phyloP scores from a whole-genome alignment of 1,140 invertebrate genomes.

The Scaptodrosophila lebanonensis region DNA sequence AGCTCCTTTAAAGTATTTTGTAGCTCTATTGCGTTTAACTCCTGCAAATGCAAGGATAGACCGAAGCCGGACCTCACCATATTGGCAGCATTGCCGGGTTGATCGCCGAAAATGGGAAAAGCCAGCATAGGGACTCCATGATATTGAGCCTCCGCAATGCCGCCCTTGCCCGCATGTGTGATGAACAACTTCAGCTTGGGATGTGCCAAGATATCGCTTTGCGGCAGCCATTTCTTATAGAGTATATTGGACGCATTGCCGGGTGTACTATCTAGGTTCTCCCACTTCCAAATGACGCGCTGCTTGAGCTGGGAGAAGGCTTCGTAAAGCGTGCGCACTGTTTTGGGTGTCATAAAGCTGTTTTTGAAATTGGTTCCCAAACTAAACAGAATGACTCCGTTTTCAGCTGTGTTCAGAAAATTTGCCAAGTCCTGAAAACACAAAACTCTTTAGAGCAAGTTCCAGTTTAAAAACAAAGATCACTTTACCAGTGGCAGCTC shows the following conservation, averaged over 20 bases:
- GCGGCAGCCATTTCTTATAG: slow-evolving; percentile 79
- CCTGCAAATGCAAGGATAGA: slow-evolving; percentile 43
- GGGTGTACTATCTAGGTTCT: slow-evolving; percentile 44
- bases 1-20: slow-evolving; percentile 28
- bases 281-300: slow-evolving; percentile 79
- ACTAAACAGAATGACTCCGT: slow-evolving; percentile 81
- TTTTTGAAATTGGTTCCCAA: slow-evolving; percentile 78
- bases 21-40: slow-evolving; percentile 11
- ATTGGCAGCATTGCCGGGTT: slow-evolving; percentile 28
- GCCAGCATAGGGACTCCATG: slow-evolving; percentile 78
- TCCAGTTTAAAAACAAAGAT: no score
- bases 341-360: slow-evolving; percentile 63
- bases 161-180: slow-evolving; percentile 79
- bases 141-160: slow-evolving; percentile 78
- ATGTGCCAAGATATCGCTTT: slow-evolving; percentile 78
- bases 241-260: slow-evolving; percentile 79
- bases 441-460: no score
- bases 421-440: no score
- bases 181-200: slow-evolving; percentile 78
- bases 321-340: slow-evolving; percentile 68
- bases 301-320: slow-evolving; percentile 77
- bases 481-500: slow-evolving; percentile 55
- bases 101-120: slow-evolving; percentile 75
- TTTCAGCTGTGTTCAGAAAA: slow-evolving; percentile 76
- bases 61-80: slow-evolving; percentile 27